Conservation (phyloP, 1,140 invertebrate genomes). For the Psix sp. region DNA sequence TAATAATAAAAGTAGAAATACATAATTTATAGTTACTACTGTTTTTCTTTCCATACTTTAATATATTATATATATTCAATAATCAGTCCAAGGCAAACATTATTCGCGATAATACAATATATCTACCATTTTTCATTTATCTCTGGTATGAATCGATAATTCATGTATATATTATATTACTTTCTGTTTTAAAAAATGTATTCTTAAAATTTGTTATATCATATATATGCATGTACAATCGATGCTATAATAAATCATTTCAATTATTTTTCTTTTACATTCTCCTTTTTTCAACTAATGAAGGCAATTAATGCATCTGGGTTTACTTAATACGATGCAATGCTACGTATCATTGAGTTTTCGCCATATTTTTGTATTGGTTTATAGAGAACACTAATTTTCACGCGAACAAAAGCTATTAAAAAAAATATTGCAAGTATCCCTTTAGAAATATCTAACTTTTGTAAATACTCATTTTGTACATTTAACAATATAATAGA, state of each 20-base stretch:
- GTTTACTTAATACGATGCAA: too few relatives aligned
- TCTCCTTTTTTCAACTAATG: too few relatives aligned
- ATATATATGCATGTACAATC: slow-evolving; percentile 73
- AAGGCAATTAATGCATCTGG: slow-evolving; percentile 63
- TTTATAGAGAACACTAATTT: too few relatives aligned
- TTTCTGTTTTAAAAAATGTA: slow-evolving; percentile 77
- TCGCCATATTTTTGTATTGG: slow-evolving; percentile 14
- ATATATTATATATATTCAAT: slow-evolving; percentile 72
- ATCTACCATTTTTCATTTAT: slow-evolving; percentile 69
- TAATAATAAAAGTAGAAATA: slow-evolving; percentile 78
- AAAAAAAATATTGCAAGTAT: too few relatives aligned
- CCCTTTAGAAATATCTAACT: too few relatives aligned
- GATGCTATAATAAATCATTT: slow-evolving; percentile 74
- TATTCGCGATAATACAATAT: slow-evolving; percentile 74
- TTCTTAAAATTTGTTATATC: slow-evolving; percentile 76
- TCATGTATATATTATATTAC: slow-evolving; percentile 77
- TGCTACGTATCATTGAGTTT: too few relatives aligned
- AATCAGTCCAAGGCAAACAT: slow-evolving; percentile 78
- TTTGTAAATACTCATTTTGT: too few relatives aligned
- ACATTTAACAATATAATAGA: too few relatives aligned
- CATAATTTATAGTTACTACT: slow-evolving; percentile 72
- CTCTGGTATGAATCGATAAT: slow-evolving; percentile 63
- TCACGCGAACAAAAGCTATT: too few relatives aligned
- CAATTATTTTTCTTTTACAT: slow-evolving; percentile 64
- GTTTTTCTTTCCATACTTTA: slow-evolving; percentile 64